A percentile compares a stretch with the other conserved stretches of the same genome.
Conservation (phyloP, 2,797 vertebrate genomes). For the Petrocephalus sullivani region DNA sequence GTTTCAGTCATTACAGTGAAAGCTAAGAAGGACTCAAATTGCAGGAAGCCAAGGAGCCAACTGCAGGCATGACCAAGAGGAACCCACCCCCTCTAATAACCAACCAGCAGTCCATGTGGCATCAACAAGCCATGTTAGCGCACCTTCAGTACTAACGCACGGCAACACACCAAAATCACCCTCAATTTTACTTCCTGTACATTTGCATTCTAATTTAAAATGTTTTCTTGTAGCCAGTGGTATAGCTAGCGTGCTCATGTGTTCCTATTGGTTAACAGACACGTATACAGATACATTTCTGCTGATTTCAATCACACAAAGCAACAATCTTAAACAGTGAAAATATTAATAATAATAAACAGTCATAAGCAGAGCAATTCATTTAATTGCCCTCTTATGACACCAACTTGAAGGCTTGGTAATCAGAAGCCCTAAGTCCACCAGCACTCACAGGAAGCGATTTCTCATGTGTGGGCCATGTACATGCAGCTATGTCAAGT, state of each 20-base stretch:
- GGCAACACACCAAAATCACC: neutral
- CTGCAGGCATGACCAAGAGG: neutral
- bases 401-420: neutral
- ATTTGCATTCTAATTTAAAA: neutral
- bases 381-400: neutral
- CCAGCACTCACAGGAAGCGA: neutral
- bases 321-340: neutral
- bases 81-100: neutral
- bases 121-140: neutral
- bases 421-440: neutral
- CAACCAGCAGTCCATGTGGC: neutral
- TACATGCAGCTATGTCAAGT: neutral
- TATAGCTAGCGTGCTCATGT: neutral
- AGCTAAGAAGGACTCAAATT: neutral
- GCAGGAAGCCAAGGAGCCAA: neutral
- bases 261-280: neutral
- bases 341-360: neutral
- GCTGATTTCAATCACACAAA: neutral
- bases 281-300: neutral
- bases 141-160: neutral
- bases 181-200: neutral
- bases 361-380: neutral
- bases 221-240: neutral
- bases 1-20: conserved; percentile 10
- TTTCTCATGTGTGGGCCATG: neutral